phyloP scores from a whole-genome alignment of 2,888 invertebrate species.

The Neoscelio sp. region DNA sequence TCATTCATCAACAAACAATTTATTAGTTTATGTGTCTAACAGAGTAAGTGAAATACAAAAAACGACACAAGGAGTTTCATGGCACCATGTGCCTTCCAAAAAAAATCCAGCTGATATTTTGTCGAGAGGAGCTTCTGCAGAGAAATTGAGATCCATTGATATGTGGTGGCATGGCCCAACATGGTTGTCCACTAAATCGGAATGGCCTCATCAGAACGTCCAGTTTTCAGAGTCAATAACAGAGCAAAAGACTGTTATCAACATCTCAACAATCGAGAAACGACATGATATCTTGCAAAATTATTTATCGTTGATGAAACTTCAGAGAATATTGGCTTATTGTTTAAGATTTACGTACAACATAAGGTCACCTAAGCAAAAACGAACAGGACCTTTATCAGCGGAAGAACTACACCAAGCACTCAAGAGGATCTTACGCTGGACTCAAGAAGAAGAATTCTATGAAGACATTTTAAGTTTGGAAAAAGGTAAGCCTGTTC shows the following conservation, averaged over 20 bases:
- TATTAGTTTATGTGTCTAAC: conserved; percentile 1
- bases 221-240: background rate
- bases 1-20: conserved; percentile 1
- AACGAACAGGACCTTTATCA: background rate
- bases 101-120: background rate
- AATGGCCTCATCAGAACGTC: background rate
- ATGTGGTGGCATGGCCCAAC: conserved; percentile 2
- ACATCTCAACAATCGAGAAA: background rate
- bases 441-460: conserved; percentile 2
- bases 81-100: conserved; percentile 12
- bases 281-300: background rate
- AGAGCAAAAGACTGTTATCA: background rate
- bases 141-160: background rate
- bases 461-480: background rate
- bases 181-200: background rate
- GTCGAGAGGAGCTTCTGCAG: conserved; percentile 4
- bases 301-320: background rate
- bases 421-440: background rate
- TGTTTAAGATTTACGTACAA: conserved; percentile 4
- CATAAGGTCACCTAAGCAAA: background rate
- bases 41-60: conserved; percentile 14
- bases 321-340: conserved; percentile 2
- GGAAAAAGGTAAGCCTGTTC: background rate
- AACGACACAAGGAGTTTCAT: background rate
- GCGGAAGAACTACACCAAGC: background rate